Percentiles rank a stretch among this genome's conserved stretches.
phyloP scores from a whole-genome alignment of 2,113 vertebrate species.

The Xenotilapia flavipinnis region DNA sequence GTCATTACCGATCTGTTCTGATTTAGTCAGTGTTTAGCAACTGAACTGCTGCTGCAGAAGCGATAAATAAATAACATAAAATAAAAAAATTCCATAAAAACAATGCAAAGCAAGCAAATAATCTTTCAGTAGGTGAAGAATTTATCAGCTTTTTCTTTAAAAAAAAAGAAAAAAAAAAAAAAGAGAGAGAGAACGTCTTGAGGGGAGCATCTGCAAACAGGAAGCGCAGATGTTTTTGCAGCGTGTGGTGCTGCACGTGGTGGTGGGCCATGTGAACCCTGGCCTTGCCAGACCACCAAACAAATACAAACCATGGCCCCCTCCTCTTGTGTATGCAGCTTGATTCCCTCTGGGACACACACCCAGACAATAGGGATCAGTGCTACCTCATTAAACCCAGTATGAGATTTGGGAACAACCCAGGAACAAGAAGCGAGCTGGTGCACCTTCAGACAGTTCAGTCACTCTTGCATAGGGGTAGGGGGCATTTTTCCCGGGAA shows the following conservation, averaged over 20 bases:
- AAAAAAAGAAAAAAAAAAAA: no score
- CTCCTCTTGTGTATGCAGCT: slow-evolving; percentile 33
- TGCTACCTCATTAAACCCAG: slow-evolving; percentile 66
- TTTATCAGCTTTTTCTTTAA: neutral
- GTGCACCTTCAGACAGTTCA: slow-evolving; percentile 33
- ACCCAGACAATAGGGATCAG: slow-evolving; percentile 68
- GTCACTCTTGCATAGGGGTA: neutral
- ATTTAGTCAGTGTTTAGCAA: neutral
- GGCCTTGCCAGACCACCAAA: slow-evolving; percentile 16
- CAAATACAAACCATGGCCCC: slow-evolving; percentile 34
- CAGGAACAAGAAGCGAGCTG: neutral
- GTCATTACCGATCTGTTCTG: neutral
- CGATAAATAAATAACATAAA: neutral
- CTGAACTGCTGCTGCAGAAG: neutral
- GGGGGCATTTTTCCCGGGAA: slow-evolving; percentile 56
- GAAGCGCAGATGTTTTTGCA: slow-evolving; percentile 21
- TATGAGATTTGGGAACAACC: slow-evolving; percentile 27
- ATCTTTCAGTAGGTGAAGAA: neutral
- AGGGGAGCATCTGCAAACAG: neutral
- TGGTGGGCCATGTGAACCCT: slow-evolving; percentile 28
- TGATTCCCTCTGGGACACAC: slow-evolving; percentile 60
- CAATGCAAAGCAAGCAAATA: neutral
- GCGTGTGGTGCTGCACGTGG: slow-evolving; percentile 27
- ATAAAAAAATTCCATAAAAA: neutral
- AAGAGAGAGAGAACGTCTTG: no score